phyloP scores from a whole-genome alignment of 1,140 invertebrate genomes.

The Dufourea novaeangliae region DNA sequence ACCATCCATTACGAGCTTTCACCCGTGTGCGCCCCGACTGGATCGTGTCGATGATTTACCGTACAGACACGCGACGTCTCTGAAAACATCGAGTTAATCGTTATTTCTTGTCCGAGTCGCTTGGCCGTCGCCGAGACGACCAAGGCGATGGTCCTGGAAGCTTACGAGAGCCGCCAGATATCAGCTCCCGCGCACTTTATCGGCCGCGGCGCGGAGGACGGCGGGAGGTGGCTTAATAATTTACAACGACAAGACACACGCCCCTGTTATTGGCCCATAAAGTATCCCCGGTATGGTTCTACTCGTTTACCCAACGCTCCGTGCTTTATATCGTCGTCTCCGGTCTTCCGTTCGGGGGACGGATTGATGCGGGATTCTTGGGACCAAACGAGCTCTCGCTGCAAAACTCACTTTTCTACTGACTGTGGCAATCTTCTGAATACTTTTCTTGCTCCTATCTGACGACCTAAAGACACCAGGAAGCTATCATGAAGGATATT shows the following conservation, averaged over 20 bases:
- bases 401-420: neutral
- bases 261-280: slow-evolving; percentile 75
- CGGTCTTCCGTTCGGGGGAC: neutral
- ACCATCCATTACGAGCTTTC: slow-evolving; percentile 4
- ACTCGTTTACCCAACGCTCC: slow-evolving; percentile 20
- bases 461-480: no score
- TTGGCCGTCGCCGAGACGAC: slow-evolving; percentile 10
- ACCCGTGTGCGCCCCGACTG: neutral
- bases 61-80: slow-evolving; percentile 35
- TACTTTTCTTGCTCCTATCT: no score
- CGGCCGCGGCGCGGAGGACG: slow-evolving; percentile 34
- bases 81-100: slow-evolving; percentile 50
- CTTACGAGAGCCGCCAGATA: slow-evolving; percentile 30
- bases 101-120: slow-evolving; percentile 43
- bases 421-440: no score
- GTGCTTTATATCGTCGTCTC: slow-evolving; percentile 39
- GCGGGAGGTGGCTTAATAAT: slow-evolving; percentile 70
- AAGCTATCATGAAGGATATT: no score
- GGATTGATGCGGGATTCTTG: neutral
- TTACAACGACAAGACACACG: slow-evolving; percentile 74
- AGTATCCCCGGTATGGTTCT: slow-evolving; percentile 61
- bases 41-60: slow-evolving; percentile 51
- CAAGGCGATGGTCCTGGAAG: slow-evolving; percentile 1
- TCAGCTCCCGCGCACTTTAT: slow-evolving; percentile 54
- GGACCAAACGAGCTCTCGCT: no score